phyloP scores from a whole-genome alignment of 2,888 invertebrate genomes.

The Drosophila aldrichi region DNA sequence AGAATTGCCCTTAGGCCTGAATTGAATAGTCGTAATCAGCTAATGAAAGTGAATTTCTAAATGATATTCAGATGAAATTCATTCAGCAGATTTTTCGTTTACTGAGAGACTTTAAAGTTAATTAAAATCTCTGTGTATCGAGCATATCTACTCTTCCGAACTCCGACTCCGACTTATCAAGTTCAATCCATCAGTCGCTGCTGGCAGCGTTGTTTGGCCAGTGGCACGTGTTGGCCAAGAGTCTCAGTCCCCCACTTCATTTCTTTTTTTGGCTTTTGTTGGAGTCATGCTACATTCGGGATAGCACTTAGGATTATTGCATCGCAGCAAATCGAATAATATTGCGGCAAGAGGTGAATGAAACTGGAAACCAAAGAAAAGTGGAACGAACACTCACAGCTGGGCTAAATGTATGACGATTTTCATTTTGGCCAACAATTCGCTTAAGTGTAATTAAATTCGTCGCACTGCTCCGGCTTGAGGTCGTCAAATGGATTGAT shows the following conservation, averaged over 20 bases:
- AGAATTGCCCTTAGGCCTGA: background rate
- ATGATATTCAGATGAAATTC: background rate
- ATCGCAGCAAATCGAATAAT: constrained; percentile 63
- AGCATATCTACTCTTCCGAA: background rate
- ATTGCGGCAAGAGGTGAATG: constrained; percentile 18
- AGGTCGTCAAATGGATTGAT: constrained; percentile 78
- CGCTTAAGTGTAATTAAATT: constrained; percentile 79
- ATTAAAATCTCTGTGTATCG: background rate
- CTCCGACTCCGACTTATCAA: constrained; percentile 13
- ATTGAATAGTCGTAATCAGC: background rate
- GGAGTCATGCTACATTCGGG: constrained; percentile 46
- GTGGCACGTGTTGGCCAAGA: constrained; percentile 10
- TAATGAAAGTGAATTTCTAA: background rate
- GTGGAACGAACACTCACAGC: background rate
- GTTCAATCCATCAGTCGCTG: constrained; percentile 25
- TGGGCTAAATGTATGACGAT: constrained; percentile 2
- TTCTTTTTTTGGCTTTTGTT: constrained; percentile 56
- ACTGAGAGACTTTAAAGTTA: background rate
- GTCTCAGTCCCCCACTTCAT: background rate
- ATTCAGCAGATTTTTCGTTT: background rate
- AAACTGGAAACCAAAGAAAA: constrained; percentile 5
- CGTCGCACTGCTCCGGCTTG: constrained; percentile 39
- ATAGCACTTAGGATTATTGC: constrained; percentile 74
- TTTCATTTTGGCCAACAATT: constrained; percentile 32
- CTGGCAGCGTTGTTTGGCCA: constrained; percentile 9